phyloP scores from a whole-genome alignment of 1,140 invertebrate genomes.

The Ladona fulva region DNA sequence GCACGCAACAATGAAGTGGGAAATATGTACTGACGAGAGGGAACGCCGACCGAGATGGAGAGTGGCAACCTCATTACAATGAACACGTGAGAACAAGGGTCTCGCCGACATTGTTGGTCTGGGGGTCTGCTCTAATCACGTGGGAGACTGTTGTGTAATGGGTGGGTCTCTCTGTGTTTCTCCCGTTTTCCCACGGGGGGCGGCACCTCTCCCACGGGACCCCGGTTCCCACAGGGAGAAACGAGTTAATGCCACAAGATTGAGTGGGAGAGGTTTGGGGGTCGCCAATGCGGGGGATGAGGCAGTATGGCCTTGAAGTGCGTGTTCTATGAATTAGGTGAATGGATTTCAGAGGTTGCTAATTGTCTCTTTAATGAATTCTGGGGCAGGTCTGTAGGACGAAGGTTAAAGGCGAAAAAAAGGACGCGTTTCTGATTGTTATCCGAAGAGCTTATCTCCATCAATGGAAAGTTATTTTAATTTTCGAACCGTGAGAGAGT shows the following conservation, averaged over 20 bases:
- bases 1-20: conserved; percentile 1
- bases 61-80: conserved; percentile 5
- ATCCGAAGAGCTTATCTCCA: neutral
- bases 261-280: too few relatives aligned
- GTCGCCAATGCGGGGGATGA: too few relatives aligned
- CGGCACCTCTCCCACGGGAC: neutral
- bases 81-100: neutral
- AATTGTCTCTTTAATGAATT: neutral
- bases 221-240: neutral
- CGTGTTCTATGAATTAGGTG: neutral
- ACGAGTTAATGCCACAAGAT: neutral
- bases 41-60: neutral
- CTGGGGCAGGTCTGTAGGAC: neutral
- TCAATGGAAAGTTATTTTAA: too few relatives aligned
- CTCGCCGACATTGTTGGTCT: neutral
- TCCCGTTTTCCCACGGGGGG: neutral
- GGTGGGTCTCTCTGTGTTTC: neutral
- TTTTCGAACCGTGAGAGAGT: too few relatives aligned
- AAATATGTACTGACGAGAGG: neutral
- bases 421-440: neutral
- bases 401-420: neutral
- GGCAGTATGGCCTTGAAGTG: neutral
- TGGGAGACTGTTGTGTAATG: neutral
- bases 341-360: neutral
- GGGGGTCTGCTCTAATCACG: neutral